Conservation (phyloP, 2,113 vertebrate genomes). For the Solea solea region DNA sequence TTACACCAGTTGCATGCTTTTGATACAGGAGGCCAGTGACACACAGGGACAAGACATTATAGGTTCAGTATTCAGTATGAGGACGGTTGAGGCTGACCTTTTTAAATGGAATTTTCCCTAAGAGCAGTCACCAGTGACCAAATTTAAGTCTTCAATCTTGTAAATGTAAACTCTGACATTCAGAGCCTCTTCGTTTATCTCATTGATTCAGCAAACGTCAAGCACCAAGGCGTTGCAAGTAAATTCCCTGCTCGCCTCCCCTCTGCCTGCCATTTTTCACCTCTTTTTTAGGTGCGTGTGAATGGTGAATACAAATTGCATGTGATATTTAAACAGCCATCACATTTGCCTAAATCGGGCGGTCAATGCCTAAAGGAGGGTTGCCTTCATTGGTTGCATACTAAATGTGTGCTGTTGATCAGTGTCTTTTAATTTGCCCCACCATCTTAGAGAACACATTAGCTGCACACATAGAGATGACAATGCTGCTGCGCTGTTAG, state of each 20-base stretch:
- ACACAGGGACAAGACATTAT: constrained; percentile 39
- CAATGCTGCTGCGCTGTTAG: constrained; percentile 32
- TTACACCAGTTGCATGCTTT: constrained; percentile 31
- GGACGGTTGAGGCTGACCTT: constrained; percentile 70
- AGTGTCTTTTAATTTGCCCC: constrained; percentile 54
- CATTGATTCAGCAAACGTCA: constrained; percentile 79
- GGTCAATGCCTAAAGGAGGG: constrained; percentile 59
- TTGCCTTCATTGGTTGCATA: constrained; percentile 49
- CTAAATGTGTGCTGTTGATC: constrained; percentile 60
- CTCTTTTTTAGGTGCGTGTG: constrained; percentile 33
- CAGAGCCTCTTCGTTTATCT: constrained; percentile 77
- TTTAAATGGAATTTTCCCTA: constrained; percentile 71
- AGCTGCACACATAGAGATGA: constrained; percentile 42
- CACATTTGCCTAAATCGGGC: constrained; percentile 80
- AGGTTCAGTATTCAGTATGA: constrained; percentile 62
- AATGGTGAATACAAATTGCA: constrained; percentile 77
- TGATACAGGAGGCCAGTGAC: constrained; percentile 28
- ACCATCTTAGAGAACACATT: constrained; percentile 44
- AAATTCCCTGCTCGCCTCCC: constrained; percentile 51
- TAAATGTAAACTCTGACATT: constrained; percentile 80
- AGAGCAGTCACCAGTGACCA: constrained; percentile 64
- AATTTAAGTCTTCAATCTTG: constrained; percentile 74
- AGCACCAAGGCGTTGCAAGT: constrained; percentile 46
- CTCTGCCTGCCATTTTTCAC: constrained; percentile 33
- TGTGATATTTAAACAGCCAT: constrained; percentile 82